Evolutionary conservation across 2,888 invertebrate genomes (phyloP).

Genomic region (Nipponacmea schrenckii): DNA sequence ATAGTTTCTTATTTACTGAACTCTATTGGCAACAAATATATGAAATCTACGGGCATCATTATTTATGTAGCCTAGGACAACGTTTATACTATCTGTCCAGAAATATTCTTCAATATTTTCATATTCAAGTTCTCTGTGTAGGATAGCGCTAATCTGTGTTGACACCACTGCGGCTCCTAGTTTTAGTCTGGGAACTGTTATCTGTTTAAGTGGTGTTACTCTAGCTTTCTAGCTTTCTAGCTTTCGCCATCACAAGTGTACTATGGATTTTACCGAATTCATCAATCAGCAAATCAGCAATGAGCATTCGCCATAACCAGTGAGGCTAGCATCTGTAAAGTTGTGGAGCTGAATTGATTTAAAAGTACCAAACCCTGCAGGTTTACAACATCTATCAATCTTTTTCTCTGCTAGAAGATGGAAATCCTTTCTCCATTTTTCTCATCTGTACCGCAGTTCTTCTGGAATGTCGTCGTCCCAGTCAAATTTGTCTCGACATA

Average conservation of each 20-base stretch:
- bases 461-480: conserved; percentile 10
- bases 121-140: conserved; percentile 20
- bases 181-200: conserved; percentile 31
- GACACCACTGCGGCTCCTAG: conserved; percentile 26
- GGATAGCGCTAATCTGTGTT: conserved; percentile 11
- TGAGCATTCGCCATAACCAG: conserved; percentile 9
- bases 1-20: conserved; percentile 24
- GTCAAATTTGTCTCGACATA: conserved; percentile 1
- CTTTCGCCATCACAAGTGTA: conserved; percentile 22
- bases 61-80: conserved; percentile 32
- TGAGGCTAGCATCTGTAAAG: conserved; percentile 17
- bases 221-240: no score
- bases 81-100: conserved; percentile 32
- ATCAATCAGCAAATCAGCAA: conserved; percentile 15
- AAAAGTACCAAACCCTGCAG: background rate
- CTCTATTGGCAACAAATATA: no score
- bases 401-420: background rate
- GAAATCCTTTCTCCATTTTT: conserved; percentile 1
- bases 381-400: background rate
- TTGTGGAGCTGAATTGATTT: conserved; percentile 16
- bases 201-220: conserved; percentile 25
- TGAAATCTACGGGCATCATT: conserved; percentile 24
- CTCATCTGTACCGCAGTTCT: background rate
- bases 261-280: conserved; percentile 2
- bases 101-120: conserved; percentile 16